Evolutionary conservation across 2,113 vertebrate genomes (phyloP).

Genomic region (Triplophysa dalaica): DNA sequence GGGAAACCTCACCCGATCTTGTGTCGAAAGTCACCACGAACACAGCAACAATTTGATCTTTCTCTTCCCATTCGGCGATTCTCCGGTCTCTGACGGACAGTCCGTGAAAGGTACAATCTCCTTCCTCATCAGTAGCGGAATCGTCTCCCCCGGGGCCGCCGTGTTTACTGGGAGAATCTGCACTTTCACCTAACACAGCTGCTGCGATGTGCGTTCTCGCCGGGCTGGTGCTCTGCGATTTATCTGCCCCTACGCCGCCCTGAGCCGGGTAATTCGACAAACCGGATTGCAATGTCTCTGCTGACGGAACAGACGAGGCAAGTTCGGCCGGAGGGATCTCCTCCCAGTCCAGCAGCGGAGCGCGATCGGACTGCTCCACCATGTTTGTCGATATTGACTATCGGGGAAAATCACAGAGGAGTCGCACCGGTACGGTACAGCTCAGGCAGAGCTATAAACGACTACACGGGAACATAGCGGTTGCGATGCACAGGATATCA

Average conservation of each 20-base stretch:
- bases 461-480: not conserved
- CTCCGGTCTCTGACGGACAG: constrained; percentile 60
- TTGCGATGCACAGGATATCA: not conserved
- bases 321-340: constrained; percentile 81
- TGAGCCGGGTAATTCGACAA: constrained; percentile 54
- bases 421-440: not conserved
- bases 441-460: not conserved
- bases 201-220: constrained; percentile 50
- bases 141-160: constrained; percentile 55
- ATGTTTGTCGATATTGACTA: constrained; percentile 53
- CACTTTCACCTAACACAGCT: constrained; percentile 61
- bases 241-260: constrained; percentile 51
- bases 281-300: constrained; percentile 53
- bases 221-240: constrained; percentile 59
- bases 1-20: constrained; percentile 82
- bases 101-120: constrained; percentile 59
- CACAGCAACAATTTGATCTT: constrained; percentile 91
- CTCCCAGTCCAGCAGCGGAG: constrained; percentile 90
- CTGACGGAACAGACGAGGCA: constrained; percentile 58
- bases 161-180: constrained; percentile 50
- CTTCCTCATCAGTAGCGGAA: constrained; percentile 53
- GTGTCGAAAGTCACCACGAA: constrained; percentile 96
- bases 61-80: constrained; percentile 80
- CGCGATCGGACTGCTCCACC: constrained; percentile 88
- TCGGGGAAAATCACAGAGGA: not conserved